phyloP scores from a whole-genome alignment of 2,888 invertebrate genomes.

The Apamea sordens region DNA sequence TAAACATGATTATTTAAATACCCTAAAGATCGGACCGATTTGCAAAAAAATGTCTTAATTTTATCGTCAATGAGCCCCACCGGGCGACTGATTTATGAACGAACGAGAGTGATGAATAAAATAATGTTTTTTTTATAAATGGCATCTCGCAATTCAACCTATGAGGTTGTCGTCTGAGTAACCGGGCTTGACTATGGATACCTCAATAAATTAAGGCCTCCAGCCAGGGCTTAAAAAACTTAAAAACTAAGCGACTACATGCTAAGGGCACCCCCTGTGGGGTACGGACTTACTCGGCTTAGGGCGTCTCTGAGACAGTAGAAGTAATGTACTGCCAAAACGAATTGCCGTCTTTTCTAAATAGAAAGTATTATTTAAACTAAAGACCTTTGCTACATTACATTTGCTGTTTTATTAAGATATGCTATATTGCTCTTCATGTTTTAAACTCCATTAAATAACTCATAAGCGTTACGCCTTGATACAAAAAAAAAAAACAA shows the following conservation, averaged over 20 bases:
- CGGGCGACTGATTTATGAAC: background rate
- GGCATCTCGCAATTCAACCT: too few species aligned
- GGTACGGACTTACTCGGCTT: too few species aligned
- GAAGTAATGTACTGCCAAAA: background rate
- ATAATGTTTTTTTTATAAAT: too few species aligned
- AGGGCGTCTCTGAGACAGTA: too few species aligned
- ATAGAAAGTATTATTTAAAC: background rate
- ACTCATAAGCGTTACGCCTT: background rate
- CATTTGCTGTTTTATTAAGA: background rate
- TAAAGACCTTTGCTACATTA: background rate
- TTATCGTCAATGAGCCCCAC: background rate
- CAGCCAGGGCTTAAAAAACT: too few species aligned
- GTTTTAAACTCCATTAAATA: background rate
- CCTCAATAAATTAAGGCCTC: too few species aligned
- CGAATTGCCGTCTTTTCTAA: background rate
- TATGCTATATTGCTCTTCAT: background rate
- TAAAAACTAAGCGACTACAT: too few species aligned
- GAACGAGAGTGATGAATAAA: background rate
- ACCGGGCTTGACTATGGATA: too few species aligned
- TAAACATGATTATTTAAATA: background rate
- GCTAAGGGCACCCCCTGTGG: too few species aligned
- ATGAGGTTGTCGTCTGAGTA: too few species aligned
- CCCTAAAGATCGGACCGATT: background rate
- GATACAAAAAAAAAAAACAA: background rate
- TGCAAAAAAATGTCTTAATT: background rate